Percentiles rank a stretch among this genome's conserved stretches.
Conservation (phyloP, 2,113 vertebrate species). For the Tetrax tetrax region DNA sequence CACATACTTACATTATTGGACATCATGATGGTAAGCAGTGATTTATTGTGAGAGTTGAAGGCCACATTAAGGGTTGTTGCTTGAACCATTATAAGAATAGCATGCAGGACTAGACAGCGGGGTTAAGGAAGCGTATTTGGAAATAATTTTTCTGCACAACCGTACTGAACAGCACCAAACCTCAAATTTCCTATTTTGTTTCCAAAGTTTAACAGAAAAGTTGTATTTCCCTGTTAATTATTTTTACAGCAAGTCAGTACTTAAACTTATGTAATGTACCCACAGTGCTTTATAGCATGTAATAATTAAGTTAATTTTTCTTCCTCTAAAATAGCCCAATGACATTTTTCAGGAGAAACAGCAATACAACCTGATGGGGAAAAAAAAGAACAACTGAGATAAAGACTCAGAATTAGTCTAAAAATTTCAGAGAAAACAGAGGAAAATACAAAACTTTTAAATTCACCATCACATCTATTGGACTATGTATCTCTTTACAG, state of each 20-base stretch:
- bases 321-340: not conserved
- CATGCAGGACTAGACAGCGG: constrained; percentile 85
- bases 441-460: not conserved
- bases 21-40: constrained; percentile 99
- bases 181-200: not conserved
- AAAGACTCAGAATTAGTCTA: not conserved
- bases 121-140: constrained; percentile 76
- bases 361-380: not conserved
- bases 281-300: not conserved
- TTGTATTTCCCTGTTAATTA: not conserved
- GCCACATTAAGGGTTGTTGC: constrained; percentile 97
- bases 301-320: not conserved
- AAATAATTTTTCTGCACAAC: not conserved
- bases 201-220: not conserved
- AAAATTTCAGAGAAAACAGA: not conserved
- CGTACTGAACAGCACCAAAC: not conserved
- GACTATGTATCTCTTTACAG: rapidly evolving
- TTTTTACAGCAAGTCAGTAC: not conserved
- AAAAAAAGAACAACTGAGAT: not conserved
- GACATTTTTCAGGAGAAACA: not conserved
- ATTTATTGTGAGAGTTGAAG: constrained; percentile 99
- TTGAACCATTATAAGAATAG: constrained; percentile 98
- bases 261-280: not conserved
- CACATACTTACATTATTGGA: constrained; percentile 92
- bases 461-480: not conserved